A percentile compares a stretch with the other conserved stretches of the same genome.
These are phyloP conservation scores for Nannobrachium achirus DNA, from an alignment of 2,113 vertebrate species.

Conservation along the genomic window DNA sequence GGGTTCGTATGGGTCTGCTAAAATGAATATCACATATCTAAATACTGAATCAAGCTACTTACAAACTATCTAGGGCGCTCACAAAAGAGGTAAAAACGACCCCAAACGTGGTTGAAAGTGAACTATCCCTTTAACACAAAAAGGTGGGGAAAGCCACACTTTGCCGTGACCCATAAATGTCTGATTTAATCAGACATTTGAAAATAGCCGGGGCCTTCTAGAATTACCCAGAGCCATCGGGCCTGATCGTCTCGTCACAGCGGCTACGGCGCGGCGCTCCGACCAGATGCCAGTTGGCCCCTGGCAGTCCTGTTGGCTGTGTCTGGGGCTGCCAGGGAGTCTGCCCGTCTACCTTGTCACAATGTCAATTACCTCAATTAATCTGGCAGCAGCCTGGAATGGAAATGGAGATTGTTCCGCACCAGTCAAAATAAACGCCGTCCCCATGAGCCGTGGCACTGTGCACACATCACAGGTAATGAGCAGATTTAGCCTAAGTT, in stretches of 20 bases:
- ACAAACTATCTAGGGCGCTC: too few species aligned
- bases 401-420: conserved; percentile 73
- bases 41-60: too few species aligned
- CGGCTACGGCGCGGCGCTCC: conserved; percentile 47
- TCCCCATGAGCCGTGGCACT: conserved; percentile 45
- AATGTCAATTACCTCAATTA: conserved; percentile 69
- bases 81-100: too few species aligned
- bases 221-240: conserved; percentile 63
- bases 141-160: neutral
- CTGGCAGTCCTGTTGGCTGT: conserved; percentile 66
- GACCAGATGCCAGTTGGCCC: conserved; percentile 57
- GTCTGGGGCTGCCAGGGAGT: conserved; percentile 43
- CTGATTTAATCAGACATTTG: conserved; percentile 51
- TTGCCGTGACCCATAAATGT: conserved; percentile 33
- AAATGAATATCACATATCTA: too few species aligned
- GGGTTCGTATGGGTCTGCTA: too few species aligned
- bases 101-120: too few species aligned
- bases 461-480: conserved; percentile 59
- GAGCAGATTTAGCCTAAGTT: conserved; percentile 30
- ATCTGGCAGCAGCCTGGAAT: conserved; percentile 65
- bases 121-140: too few species aligned
- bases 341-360: conserved; percentile 57
- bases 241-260: conserved; percentile 63
- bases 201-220: conserved; percentile 46
- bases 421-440: conserved; percentile 62